Evolutionary conservation across 53 echinoderm and acorn worm species (phyloP), one percentile per base, ranked within the genome.

Genomic region (Echinarachnius parma): DNA sequence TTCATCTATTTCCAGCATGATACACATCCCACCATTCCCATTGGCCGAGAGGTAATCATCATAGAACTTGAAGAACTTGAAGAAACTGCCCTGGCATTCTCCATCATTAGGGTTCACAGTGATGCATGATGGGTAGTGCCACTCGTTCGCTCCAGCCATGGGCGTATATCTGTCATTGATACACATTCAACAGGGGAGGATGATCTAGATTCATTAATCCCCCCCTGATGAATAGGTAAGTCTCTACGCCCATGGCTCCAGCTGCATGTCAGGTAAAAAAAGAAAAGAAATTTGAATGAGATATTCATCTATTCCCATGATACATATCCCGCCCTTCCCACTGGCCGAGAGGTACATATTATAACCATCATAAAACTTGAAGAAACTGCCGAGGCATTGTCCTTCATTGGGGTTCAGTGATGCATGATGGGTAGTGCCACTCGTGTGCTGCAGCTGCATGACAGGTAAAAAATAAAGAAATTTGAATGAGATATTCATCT

Each of bases 51-150:
- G 53, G 49, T 79, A 84, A 3, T 88, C 86, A 9, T 68, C 75
- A 67, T 60, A 88, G 28, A n/a, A n/a, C n/a, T n/a, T n/a, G n/a
- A n/a, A n/a, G n/a, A 81, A 81, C 22, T 74, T 53, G 33, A 88
- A 61, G 78, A 92, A 92, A 25, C 89, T 67, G 47, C 52, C 48
- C 35, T 81, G 62, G 53, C 92, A 92, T 15, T 59, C 49, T 34
- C 77, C 77, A 10, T 60, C 39, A 32, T 63, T 30, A 18, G 66
- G 69, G 65, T 92, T 75, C 14, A 89, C 77, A 34, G 89, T 67
- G n/a, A 92, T 86, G 57, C 92, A 92, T 2, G 84, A 82, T n/a
- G 86, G 86, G 53, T 69, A 79, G 64, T 91, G 91, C 75, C 86
- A 81, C 53, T 75, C 65, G 57, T 86, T 91, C 16, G 77, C 59